Conservation (phyloP, 1,140 invertebrate species). For the Delia radicum region DNA sequence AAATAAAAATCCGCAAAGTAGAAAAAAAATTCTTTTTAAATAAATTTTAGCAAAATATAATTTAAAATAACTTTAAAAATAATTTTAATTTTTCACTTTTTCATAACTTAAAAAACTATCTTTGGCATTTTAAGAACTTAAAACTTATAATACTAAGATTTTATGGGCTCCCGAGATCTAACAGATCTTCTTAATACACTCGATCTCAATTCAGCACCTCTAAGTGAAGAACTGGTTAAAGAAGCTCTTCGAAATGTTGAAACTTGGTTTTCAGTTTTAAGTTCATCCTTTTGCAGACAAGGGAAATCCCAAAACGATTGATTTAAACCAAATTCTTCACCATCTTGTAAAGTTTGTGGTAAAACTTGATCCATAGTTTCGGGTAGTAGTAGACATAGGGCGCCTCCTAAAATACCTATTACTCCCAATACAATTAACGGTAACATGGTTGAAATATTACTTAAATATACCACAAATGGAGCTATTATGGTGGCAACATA, state of each 20-base stretch:
- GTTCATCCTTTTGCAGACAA: constrained; percentile 58
- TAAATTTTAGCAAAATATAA: too few relatives aligned
- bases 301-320: constrained; percentile 77
- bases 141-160: too few relatives aligned
- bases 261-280: constrained; percentile 35
- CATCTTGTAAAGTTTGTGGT: constrained; percentile 80
- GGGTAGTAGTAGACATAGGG: constrained; percentile 73
- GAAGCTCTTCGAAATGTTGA: constrained; percentile 53
- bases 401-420: constrained; percentile 70
- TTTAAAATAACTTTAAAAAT: too few relatives aligned
- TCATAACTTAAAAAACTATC: too few relatives aligned
- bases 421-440: constrained; percentile 74
- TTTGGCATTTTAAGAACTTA: too few relatives aligned
- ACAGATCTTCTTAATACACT: constrained; percentile 63
- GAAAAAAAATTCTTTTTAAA: too few relatives aligned
- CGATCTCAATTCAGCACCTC: constrained; percentile 67
- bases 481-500: constrained; percentile 79
- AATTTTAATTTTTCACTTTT: too few relatives aligned
- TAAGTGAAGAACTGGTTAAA: constrained; percentile 63
- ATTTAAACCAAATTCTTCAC: constrained; percentile 76
- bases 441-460: constrained; percentile 65
- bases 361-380: constrained; percentile 81
- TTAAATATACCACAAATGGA: too few relatives aligned
- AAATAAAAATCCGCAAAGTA: too few relatives aligned
- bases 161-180: constrained; percentile 34